Base-by-base conservation (phyloP, 2,797 vertebrate genomes). In the Acrocephalus scirpaceus region DNA sequence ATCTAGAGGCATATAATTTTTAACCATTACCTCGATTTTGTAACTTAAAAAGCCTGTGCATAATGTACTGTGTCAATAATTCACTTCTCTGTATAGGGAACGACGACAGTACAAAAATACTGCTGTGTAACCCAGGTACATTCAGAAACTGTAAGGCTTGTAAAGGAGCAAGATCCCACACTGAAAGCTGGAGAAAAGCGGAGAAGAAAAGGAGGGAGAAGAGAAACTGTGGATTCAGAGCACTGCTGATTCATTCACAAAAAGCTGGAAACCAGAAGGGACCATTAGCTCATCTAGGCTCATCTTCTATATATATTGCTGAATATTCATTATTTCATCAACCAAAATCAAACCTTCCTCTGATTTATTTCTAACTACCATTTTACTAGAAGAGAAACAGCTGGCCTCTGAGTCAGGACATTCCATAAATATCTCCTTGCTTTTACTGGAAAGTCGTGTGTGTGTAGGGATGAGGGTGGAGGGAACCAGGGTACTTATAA, bases 331-430 rank as follows among this genome's bases (percentile, higher is more conserved):
- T 95, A 96, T 95, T 93, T 95, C 95, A 94, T 88, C 94, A 81
- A 96, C 86, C 78, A 86, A 93, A 97, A 97, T 96, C 95, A 96
- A 97, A 97, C 93, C 92, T 86, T 94, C 94, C 88, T 76, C 95
- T 95, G 94, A 97, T 96, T 97, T 97, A 95, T 93, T 97, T 96
- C 96, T 96, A 96, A 96, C 92, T 96, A 93, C 86, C 95, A 94
- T 96, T 97, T 96, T 92, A 97, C 97, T 95, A 94, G 97, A 97
- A 95, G 92, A 94, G 89, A 97, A 97, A 97, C 93, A 96, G 96
- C 96, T 96, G 96, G 93, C 81, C 95, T 97, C 97, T 96, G 94
- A 97, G 83, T 97, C 95, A 96, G 95, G 95, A 95, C 95, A 97
- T 93, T 96, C 95, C 95, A 96, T 96, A 96, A 97, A 97, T 97